These are phyloP conservation scores for Athene cunicularia DNA, from an alignment of 2,113 vertebrate genomes.

Conservation along the genomic window DNA sequence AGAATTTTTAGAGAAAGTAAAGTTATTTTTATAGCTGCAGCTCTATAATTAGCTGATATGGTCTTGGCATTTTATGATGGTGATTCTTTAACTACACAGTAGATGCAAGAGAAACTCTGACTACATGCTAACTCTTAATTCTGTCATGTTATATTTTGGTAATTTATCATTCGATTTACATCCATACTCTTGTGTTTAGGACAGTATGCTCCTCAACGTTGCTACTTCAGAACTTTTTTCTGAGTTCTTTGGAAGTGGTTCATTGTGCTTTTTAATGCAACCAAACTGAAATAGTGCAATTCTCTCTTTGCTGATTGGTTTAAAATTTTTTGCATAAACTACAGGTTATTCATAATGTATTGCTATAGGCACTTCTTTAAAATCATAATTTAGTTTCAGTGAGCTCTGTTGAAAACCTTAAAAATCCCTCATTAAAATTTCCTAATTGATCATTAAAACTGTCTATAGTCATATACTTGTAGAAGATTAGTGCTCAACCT, in stretches of 20 bases:
- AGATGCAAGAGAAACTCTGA: not conserved
- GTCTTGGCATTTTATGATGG: not conserved
- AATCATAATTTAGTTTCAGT: not conserved
- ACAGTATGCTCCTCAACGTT: not conserved
- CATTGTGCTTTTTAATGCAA: not conserved
- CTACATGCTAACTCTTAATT: not conserved
- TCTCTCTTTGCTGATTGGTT: slow-evolving; percentile 1
- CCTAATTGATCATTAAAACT: not conserved
- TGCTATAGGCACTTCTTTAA: not conserved
- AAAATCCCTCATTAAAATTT: not conserved
- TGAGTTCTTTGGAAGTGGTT: not conserved
- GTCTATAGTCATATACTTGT: not conserved
- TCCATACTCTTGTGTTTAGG: not conserved
- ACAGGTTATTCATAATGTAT: not conserved
- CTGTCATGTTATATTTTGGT: not conserved
- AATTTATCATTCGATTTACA: not conserved
- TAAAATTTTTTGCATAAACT: slow-evolving; percentile 7
- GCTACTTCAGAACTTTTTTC: not conserved
- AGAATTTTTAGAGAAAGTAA: not conserved
- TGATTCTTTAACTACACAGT: not conserved
- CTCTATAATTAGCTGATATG: not conserved
- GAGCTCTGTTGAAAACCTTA: not conserved
- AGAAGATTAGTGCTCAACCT: not conserved
- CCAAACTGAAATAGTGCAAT: not conserved
- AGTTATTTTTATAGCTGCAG: not conserved